Base-by-base conservation (phyloP, 2,797 vertebrate genomes). In the Denticeps clupeoides region DNA sequence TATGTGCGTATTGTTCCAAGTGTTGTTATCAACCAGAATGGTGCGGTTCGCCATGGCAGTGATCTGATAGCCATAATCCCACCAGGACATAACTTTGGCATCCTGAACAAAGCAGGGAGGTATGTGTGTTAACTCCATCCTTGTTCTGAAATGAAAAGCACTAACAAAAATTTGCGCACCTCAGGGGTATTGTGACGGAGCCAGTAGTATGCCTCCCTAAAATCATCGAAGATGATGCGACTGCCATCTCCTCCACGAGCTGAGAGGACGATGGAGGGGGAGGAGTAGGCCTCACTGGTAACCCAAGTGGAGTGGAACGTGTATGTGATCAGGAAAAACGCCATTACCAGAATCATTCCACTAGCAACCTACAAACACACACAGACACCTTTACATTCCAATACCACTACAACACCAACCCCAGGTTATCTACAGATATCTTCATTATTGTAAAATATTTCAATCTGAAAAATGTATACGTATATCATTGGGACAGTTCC, bases 291-390 rank as follows among this genome's bases (percentile, higher is more conserved):
- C 65, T 99, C 95, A 0, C 95, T 99, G 63, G 95, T 99, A 63
- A 99, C 95, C 95, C 95, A 99, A 13, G 95, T 99, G 1, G 95
- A 99, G 69, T 99, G 95, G 70, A 98, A 99, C 27, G 95, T 98
- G 65, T 99, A 99, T 0, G 94, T 99, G 62, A 99, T 97, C 37
- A 99, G 84, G 78, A 99, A 99, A 72, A 99, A 98, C 0, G 92
- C 86, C 93, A 98, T 98, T 63, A 98, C 91, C 64, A 99, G 56
- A 68, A 99, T 94, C 93, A 99, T 98, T 26, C 93, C 94, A n/a
- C 91, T 98, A 55, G 95, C 93, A 67, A 99, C 95, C 95, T 99
- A 29, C 3, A 49, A 1, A 28, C 3, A 6, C 1, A 45, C 24
- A 23, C 24, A 6, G 23, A 24, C 24, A 24, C 24, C 6, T 7